phyloP scores from a whole-genome alignment of 2,797 vertebrate genomes.

The Cuculus canorus region DNA sequence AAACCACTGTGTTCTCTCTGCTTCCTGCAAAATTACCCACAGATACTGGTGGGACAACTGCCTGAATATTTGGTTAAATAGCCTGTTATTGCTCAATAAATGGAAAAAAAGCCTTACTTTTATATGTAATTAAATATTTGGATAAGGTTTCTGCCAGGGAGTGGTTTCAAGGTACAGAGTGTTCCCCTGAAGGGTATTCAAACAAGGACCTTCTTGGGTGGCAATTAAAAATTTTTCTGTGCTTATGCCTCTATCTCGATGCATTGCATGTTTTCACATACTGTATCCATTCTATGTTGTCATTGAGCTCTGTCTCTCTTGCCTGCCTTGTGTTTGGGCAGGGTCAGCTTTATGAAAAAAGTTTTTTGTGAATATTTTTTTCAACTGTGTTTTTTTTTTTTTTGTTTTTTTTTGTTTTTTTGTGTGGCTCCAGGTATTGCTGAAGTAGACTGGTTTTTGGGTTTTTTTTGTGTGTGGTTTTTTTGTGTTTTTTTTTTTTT shows the following conservation, averaged over 20 bases:
- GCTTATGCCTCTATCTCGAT: rapidly evolving
- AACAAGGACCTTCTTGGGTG: neutral
- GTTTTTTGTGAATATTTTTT: neutral
- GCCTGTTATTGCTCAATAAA: neutral
- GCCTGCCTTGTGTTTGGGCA: neutral
- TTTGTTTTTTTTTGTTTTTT: neutral
- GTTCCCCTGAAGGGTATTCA: neutral
- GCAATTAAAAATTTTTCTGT: neutral
- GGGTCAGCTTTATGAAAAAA: neutral
- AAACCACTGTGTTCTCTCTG: neutral
- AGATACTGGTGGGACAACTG: neutral
- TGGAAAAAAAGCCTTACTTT: neutral
- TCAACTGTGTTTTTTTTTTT: rapidly evolving
- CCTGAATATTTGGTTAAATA: neutral
- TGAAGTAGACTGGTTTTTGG: neutral
- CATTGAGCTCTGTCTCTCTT: neutral
- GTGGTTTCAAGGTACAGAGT: neutral
- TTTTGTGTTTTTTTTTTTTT: rapidly evolving
- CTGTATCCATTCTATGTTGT: neutral
- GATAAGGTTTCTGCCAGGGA: neutral
- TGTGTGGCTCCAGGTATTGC: neutral
- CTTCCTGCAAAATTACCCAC: slow-evolving; percentile 47
- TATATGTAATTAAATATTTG: neutral
- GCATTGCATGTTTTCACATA: neutral
- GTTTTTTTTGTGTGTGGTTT: too few relatives aligned